phyloP scores from a whole-genome alignment of 2,888 invertebrate species.

The Dione vanillae region DNA sequence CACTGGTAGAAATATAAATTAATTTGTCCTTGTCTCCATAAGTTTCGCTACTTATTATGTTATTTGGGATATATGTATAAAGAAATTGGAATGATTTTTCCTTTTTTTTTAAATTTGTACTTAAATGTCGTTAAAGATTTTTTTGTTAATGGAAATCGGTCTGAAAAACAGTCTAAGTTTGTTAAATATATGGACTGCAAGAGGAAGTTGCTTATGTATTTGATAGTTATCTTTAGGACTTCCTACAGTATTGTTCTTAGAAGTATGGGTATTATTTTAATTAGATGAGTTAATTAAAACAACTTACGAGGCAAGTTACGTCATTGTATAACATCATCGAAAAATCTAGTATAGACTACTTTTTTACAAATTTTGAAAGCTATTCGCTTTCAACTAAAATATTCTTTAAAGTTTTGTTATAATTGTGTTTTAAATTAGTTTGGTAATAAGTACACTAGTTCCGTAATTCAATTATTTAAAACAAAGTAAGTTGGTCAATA shows the following conservation, averaged over 20 bases:
- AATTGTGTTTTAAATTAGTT: no score
- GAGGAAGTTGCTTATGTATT: conserved; percentile 17
- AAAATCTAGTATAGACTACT: no score
- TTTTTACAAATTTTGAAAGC: no score
- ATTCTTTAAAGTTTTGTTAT: no score
- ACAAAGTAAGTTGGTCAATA: no score
- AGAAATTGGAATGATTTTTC: not conserved
- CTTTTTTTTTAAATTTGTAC: no score
- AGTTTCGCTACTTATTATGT: not conserved
- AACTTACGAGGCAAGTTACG: conserved; percentile 1
- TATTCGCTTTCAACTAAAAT: no score
- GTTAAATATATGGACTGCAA: not conserved
- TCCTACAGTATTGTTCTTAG: conserved; percentile 36
- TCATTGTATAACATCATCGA: not conserved
- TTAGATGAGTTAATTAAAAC: conserved; percentile 16
- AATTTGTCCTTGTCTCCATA: no score
- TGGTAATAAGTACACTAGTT: no score
- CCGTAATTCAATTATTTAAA: no score
- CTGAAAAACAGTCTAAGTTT: not conserved
- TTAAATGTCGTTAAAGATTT: no score
- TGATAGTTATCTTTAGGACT: conserved; percentile 26
- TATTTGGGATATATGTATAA: not conserved
- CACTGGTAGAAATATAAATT: no score
- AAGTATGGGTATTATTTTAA: conserved; percentile 14
- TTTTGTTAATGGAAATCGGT: not conserved